Conservation (phyloP, 2,113 vertebrate species). For the Agapornis roseicollis region DNA sequence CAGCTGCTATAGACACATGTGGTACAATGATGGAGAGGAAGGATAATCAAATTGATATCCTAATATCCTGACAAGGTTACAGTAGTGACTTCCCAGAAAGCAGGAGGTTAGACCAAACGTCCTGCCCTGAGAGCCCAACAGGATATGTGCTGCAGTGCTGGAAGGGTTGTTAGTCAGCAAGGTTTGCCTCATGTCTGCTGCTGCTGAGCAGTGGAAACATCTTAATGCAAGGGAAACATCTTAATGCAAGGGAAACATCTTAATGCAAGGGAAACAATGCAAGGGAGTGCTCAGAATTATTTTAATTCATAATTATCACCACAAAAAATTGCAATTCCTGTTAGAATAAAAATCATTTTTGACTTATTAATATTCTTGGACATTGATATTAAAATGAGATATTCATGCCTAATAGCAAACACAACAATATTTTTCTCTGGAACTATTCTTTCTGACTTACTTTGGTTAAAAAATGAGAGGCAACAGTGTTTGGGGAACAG, state of each 20-base stretch:
- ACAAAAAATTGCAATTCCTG: background rate
- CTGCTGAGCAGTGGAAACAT: background rate
- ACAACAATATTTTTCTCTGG: background rate
- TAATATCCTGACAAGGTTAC: background rate
- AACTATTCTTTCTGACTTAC: background rate
- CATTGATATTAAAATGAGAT: background rate
- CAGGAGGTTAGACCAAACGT: background rate
- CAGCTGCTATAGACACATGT: background rate
- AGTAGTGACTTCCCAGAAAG: background rate
- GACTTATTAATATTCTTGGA: background rate
- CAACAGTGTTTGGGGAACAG: background rate
- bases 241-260: background rate
- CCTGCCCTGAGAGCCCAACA: background rate
- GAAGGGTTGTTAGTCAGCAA: background rate
- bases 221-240: background rate
- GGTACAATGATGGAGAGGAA: too few species aligned
- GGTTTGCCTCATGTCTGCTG: background rate
- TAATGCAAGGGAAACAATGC: background rate
- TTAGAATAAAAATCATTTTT: background rate
- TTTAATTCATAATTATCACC: background rate
- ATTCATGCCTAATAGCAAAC: background rate
- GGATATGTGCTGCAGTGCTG: background rate
- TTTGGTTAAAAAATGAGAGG: background rate
- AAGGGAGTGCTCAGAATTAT: background rate
- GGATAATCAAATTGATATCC: background rate